Evolutionary conservation across 2,797 vertebrate species (phyloP).

Genomic region (Melopsittacus undulatus): DNA sequence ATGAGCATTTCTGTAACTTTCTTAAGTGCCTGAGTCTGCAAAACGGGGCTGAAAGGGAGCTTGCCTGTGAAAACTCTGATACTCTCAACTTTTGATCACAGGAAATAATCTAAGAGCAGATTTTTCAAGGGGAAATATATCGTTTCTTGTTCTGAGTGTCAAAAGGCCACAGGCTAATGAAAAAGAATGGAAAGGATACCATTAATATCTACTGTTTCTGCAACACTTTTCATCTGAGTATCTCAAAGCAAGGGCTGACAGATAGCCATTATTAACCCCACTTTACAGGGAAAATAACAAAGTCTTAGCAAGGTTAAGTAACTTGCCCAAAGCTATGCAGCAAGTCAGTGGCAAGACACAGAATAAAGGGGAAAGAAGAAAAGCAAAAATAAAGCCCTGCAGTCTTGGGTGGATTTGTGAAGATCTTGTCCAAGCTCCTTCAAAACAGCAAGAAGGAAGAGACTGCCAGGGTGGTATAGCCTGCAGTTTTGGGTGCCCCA

Average conservation of each 20-base stretch:
- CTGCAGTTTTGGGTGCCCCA: background rate
- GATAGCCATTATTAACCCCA: constrained; percentile 53
- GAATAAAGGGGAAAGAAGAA: background rate
- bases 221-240: constrained; percentile 22
- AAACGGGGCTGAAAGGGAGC: background rate
- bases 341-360: background rate
- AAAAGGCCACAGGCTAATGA: constrained; percentile 56
- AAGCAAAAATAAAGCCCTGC: background rate
- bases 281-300: constrained; percentile 37
- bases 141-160: constrained; percentile 25
- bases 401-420: background rate
- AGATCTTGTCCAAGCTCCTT: background rate
- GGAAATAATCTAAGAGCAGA: constrained; percentile 36
- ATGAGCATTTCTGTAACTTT: constrained; percentile 29
- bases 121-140: constrained; percentile 46
- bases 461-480: background rate
- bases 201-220: constrained; percentile 27
- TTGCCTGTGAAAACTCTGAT: background rate
- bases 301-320: constrained; percentile 37
- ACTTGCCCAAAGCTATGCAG: background rate
- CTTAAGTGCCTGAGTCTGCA: constrained; percentile 4
- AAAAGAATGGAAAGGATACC: constrained; percentile 30
- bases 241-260: constrained; percentile 13
- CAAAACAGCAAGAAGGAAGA: background rate
- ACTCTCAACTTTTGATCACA: constrained; percentile 23